A percentile compares a stretch with the other conserved stretches of the same genome.
These are phyloP conservation scores for Conus betulinus DNA, from an alignment of 1,140 invertebrate genomes.

Conservation along the genomic window DNA sequence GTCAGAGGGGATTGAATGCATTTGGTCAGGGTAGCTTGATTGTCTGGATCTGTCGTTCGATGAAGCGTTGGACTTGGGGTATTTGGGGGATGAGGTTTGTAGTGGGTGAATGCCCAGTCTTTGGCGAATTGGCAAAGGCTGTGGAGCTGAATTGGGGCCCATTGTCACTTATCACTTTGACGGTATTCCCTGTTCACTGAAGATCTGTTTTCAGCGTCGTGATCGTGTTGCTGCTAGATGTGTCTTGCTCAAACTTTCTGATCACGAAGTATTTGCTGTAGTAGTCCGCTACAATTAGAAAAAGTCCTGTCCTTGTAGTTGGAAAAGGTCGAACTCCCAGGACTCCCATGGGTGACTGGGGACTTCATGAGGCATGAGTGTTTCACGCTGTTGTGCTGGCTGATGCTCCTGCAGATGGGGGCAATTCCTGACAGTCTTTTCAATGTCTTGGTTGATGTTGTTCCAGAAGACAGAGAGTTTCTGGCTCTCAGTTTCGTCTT, in stretches of 20 bases:
- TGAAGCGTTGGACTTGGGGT: slow-evolving; percentile 43
- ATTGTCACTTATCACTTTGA: slow-evolving; percentile 27
- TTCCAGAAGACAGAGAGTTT: too few species aligned
- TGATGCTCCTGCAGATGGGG: background rate
- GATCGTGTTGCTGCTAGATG: background rate
- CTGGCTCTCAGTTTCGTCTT: too few species aligned
- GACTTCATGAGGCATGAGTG: slow-evolving; percentile 36
- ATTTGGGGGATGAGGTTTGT: slow-evolving; percentile 40
- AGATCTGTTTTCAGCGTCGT: background rate
- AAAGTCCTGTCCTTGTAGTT: slow-evolving; percentile 21
- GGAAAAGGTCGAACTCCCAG: slow-evolving; percentile 38
- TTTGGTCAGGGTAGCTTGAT: slow-evolving; percentile 38
- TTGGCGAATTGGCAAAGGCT: slow-evolving; percentile 26
- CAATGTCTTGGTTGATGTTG: too few species aligned
- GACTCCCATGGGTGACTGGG: slow-evolving; percentile 27
- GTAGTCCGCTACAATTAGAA: slow-evolving; percentile 33
- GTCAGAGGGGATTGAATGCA: slow-evolving; percentile 10
- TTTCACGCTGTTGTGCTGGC: slow-evolving; percentile 7
- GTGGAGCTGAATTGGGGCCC: slow-evolving; percentile 32
- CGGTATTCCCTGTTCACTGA: slow-evolving; percentile 34
- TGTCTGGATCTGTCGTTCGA: slow-evolving; percentile 47
- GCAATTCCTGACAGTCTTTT: too few species aligned
- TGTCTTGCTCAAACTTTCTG: background rate
- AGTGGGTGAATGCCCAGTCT: slow-evolving; percentile 28
- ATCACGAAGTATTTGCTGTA: slow-evolving; percentile 33